Percentiles rank a stretch among this genome's conserved stretches.
Conservation (phyloP, 2,797 vertebrate genomes). For the Labroides dimidiatus region DNA sequence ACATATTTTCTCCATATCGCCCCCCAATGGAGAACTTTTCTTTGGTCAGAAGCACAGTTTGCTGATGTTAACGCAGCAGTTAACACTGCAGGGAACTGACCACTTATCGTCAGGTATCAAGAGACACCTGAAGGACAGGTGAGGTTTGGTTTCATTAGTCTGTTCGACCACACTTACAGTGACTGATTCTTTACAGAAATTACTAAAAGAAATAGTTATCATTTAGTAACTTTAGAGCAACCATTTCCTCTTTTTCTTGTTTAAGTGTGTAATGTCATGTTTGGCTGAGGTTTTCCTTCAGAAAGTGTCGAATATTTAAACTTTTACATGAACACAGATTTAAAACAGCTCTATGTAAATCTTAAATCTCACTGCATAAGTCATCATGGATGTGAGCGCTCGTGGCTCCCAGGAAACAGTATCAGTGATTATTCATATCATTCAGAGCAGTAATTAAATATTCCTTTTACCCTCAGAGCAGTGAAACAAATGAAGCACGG, state of each 20-base stretch:
- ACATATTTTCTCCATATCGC: too few species aligned
- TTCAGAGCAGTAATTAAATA: slow-evolving; percentile 87
- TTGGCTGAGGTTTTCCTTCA: slow-evolving; percentile 1
- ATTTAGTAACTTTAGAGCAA: too few species aligned
- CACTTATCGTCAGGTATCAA: too few species aligned
- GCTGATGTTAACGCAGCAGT: too few species aligned
- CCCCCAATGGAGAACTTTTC: too few species aligned
- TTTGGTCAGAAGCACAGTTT: too few species aligned
- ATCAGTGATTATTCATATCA: slow-evolving; percentile 88
- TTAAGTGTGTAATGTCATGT: slow-evolving; percentile 1
- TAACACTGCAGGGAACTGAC: too few species aligned
- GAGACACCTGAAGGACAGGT: too few species aligned
- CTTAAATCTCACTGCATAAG: slow-evolving; percentile 68
- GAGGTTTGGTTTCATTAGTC: too few species aligned
- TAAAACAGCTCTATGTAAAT: slow-evolving; percentile 76
- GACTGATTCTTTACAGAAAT: too few species aligned
- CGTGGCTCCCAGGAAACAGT: slow-evolving; percentile 77
- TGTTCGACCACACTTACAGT: too few species aligned
- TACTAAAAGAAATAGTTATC: too few species aligned
- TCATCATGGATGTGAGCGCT: slow-evolving; percentile 61
- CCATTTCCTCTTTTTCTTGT: neutral
- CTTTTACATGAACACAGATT: slow-evolving; percentile 45
- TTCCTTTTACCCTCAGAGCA: slow-evolving; percentile 85
- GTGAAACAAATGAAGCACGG: slow-evolving; percentile 84
- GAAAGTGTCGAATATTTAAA: slow-evolving; percentile 33